Percentiles rank a stretch among this genome's conserved stretches.
phyloP scores from a whole-genome alignment of 2,113 vertebrate genomes.

The Nettapus auritus region DNA sequence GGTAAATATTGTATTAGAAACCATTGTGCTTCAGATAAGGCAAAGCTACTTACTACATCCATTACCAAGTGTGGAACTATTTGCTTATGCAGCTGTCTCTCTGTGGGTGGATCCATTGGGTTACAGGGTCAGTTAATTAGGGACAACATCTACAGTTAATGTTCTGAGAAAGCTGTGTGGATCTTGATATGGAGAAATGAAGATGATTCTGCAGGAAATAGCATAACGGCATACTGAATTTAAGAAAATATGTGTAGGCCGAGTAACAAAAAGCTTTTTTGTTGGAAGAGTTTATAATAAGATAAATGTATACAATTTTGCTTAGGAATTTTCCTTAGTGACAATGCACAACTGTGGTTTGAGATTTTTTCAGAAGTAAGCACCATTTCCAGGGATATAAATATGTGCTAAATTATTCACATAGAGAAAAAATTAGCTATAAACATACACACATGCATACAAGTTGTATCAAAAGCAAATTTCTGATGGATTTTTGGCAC shows the following conservation, averaged over 20 bases:
- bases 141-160: not conserved
- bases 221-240: not conserved
- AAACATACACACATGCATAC: not conserved
- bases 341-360: not conserved
- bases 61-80: not conserved
- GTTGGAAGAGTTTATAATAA: not conserved
- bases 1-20: not conserved
- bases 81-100: not conserved
- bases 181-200: not conserved
- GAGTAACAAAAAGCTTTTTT: not conserved
- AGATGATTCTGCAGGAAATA: not conserved
- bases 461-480: not conserved
- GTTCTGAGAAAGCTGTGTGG: not conserved
- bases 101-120: not conserved
- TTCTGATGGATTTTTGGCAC: not conserved
- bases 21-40: not conserved
- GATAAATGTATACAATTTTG: not conserved
- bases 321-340: not conserved
- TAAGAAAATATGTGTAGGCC: not conserved
- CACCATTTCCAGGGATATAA: not conserved
- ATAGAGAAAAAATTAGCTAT: not conserved
- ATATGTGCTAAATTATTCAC: not conserved
- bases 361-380: not conserved
- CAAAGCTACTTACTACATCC: not conserved
- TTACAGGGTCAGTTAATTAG: not conserved